Conservation (phyloP, 2,888 invertebrate genomes). For the Masnerella sp. region DNA sequence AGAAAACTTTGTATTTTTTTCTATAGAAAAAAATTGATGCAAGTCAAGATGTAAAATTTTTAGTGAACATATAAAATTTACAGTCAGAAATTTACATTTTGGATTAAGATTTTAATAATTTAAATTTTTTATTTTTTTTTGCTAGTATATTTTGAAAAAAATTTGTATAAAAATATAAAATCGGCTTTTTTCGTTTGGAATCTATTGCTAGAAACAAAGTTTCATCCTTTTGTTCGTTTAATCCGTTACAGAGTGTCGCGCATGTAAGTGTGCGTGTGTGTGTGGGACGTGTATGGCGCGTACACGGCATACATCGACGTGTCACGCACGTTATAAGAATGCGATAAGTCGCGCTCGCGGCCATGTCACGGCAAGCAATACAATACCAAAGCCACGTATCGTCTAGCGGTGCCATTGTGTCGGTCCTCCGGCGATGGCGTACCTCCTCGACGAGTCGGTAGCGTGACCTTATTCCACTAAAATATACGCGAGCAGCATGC, state of each 20-base stretch:
- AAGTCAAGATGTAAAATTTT: too few relatives aligned
- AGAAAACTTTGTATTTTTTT: too few relatives aligned
- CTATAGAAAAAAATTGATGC: too few relatives aligned
- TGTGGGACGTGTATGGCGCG: constrained; percentile 48
- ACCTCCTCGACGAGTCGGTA: constrained; percentile 66
- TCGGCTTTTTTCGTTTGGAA: too few relatives aligned
- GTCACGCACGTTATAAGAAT: constrained; percentile 73
- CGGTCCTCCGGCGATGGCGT: constrained; percentile 66
- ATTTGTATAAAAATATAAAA: too few relatives aligned
- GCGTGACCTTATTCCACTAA: constrained; percentile 74
- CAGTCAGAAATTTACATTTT: too few relatives aligned
- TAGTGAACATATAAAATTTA: too few relatives aligned
- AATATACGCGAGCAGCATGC: constrained; percentile 70
- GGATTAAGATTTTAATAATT: too few relatives aligned
- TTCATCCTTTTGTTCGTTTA: constrained; percentile 54
- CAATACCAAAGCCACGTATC: constrained; percentile 56
- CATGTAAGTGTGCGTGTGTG: constrained; percentile 21
- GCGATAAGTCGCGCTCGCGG: constrained; percentile 69
- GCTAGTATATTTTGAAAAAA: not conserved
- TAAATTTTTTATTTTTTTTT: not conserved
- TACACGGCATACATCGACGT: constrained; percentile 62
- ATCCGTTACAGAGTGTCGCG: constrained; percentile 54
- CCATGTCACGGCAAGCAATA: constrained; percentile 63
- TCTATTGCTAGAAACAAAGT: constrained; percentile 35
- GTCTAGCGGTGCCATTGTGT: constrained; percentile 69